Evolutionary conservation across 1,140 invertebrate genomes (phyloP), one percentile per base, ranked within the genome.

Genomic region (Zaprionus ornatus): DNA sequence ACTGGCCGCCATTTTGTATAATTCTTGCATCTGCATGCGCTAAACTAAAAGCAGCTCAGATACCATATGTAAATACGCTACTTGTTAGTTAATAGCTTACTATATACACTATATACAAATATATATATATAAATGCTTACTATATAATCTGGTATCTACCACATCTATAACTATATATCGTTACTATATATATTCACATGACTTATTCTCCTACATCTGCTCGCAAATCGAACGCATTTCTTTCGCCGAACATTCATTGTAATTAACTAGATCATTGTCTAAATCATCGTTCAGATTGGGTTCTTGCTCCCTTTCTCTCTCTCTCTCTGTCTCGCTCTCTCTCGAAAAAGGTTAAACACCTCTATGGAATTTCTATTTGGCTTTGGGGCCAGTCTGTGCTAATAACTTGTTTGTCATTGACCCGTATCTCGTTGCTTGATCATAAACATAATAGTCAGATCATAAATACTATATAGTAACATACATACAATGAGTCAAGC

Each of bases 1-100:
- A 66, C 10, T n/a, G 32, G 62, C 55, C 40, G 67, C 66, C 80
- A 83, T 71, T 37, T 71, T 68, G 67, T 67, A 64, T 65, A 74
- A 56, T 45, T 9, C 40, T 10, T 35, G 32, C 45, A 32, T 50
- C 50, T 55, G 65, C 65, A 74, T 68, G 71, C 55, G 60, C 29
- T 4, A 9, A 40, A 17, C 55, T 27, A 35, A 57, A 61, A 6
- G 23, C 40, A 50, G 61, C 42, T 32, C 6, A 32, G 50, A 19
- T 12, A 29, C 12, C 29, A 56, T 62, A 64, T 64, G 50, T 70
- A 59, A 23, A 59, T 59, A 59, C 15, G 55, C 23, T 21, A 42
- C 7, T 64, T 67, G 9, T 27, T 45, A 29, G 27, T 57, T 23
- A 21, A 10, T 50, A 50, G 45, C 12, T 50, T 50, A 50, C n/a